Evolutionary conservation across 2,797 vertebrate species (phyloP), one percentile per base, ranked within the genome.

Genomic region (Ammospiza maritima): DNA sequence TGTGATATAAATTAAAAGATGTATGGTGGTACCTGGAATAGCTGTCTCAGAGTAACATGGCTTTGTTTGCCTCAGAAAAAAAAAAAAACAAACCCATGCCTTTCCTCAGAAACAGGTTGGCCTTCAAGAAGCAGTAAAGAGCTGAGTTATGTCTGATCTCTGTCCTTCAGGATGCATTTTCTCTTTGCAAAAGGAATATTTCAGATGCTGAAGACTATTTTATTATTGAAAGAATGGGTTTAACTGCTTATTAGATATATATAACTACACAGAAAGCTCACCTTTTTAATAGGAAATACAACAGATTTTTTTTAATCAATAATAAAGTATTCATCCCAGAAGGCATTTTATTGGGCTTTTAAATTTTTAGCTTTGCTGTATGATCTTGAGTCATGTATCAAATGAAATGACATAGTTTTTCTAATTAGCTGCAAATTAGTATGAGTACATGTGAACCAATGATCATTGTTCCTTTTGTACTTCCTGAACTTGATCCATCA

Each of bases 341-440:
- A 95, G 29, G 14, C 23, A 42, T 93, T 94, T 94, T 95, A 90
- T 93, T 91, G 58, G 65, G 32, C 54, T 92, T 71, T 95, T 80
- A 91, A 77, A 47, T 89, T 96, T 97, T 93, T 77, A 96, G 50
- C 29, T 56, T 54, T 67, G 18, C 48, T 67, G 11, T 48, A 42
- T 62, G 42, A 88, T 71, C 66, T 65, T 65, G 42, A 76, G 40
- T 64, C 21, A 7, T 17, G 2, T 67, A 67, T 85, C 69, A 93
- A 65, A 71, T 84, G 90, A 91, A 93, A 47, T 85, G 14, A 36
- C n/a, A 60, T 71, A 38, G 36, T 79, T 93, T 73, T 93, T 71
- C 60, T 79, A 70, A 53, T 80, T 67, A 94, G 21, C 29, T 73
- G 15, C 60, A 58, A 62, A 18, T 78, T 48, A 53, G 15, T 71